Evolutionary conservation across 2,797 vertebrate genomes (phyloP).

Genomic region (Leucoraja ocellata): DNA sequence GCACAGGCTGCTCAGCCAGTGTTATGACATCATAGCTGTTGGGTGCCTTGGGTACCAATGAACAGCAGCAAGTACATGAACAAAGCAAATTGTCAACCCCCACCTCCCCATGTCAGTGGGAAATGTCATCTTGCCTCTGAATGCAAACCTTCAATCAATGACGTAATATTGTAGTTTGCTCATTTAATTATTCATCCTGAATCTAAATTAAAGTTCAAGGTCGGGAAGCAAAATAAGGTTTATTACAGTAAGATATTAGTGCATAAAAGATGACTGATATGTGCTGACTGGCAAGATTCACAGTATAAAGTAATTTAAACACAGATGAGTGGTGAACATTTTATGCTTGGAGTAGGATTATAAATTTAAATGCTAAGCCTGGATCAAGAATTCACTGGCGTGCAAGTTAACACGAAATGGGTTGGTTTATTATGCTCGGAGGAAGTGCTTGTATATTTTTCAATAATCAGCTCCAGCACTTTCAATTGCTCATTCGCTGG

Average conservation of each 20-base stretch:
- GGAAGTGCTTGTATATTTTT: not conserved
- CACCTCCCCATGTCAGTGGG: too few species aligned
- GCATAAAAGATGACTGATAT: not conserved
- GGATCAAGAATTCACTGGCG: slow-evolving; percentile 20
- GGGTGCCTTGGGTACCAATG: too few species aligned
- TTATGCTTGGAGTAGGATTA: slow-evolving; percentile 11
- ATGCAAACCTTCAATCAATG: not conserved
- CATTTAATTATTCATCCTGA: not conserved
- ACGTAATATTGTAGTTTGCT: not conserved
- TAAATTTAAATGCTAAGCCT: slow-evolving; percentile 21
- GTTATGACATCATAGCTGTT: too few species aligned
- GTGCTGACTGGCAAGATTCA: slow-evolving; percentile 10
- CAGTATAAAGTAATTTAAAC: not conserved
- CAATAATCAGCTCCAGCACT: not conserved
- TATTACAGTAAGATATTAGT: not conserved
- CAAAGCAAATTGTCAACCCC: too few species aligned
- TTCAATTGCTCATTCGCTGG: not conserved
- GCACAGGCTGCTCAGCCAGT: too few species aligned
- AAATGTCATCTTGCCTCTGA: too few species aligned
- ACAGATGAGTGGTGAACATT: not conserved
- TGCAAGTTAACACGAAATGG: not conserved
- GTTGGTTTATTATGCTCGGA: not conserved
- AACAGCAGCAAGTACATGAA: too few species aligned
- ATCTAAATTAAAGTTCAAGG: not conserved
- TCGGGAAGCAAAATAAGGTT: not conserved